Conservation (phyloP, 2,797 vertebrate genomes). For the Clamator glandarius region DNA sequence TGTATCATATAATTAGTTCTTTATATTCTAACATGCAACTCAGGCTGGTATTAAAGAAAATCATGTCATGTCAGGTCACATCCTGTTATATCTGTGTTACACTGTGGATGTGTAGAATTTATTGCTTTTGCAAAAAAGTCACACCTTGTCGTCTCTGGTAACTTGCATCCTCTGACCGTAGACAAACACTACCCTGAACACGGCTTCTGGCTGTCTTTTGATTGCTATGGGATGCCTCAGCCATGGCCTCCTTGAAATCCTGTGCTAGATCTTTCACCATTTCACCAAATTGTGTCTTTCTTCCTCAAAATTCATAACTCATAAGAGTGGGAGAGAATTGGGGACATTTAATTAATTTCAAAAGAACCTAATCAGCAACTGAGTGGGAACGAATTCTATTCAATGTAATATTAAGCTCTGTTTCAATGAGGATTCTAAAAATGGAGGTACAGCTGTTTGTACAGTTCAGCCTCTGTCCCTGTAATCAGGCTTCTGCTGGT, state of each 20-base stretch:
- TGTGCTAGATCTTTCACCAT: background rate
- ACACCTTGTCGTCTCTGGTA: background rate
- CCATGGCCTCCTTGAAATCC: background rate
- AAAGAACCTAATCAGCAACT: background rate
- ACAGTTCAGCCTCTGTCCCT: background rate
- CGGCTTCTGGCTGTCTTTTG: background rate
- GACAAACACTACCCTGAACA: background rate
- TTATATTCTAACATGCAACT: background rate
- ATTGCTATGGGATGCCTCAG: background rate
- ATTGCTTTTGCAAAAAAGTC: background rate
- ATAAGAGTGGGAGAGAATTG: background rate
- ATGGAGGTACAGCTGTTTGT: background rate
- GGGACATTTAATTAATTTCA: background rate
- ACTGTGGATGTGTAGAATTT: background rate
- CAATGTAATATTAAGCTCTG: background rate
- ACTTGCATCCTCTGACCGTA: background rate
- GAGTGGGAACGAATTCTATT: background rate
- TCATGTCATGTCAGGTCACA: background rate
- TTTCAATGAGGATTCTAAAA: background rate
- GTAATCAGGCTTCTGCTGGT: background rate
- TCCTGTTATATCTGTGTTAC: background rate
- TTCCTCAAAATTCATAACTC: background rate
- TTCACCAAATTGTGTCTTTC: background rate
- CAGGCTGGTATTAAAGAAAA: background rate
- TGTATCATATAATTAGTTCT: background rate